Conservation (phyloP, 2,888 invertebrate genomes). For the Hemaris fuciformis region DNA sequence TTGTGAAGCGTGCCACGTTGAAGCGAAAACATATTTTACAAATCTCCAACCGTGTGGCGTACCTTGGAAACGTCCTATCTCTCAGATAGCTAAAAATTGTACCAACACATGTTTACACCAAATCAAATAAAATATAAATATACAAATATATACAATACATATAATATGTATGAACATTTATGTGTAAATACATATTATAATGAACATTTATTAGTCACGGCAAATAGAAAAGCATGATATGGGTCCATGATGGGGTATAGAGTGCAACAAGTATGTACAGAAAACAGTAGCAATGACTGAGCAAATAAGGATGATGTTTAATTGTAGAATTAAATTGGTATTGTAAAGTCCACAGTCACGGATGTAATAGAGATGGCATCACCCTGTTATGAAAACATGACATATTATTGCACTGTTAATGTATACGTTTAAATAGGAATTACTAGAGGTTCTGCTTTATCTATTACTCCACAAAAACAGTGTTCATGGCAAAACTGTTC, state of each 20-base stretch:
- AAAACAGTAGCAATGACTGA: not conserved
- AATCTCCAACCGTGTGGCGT: constrained; percentile 71
- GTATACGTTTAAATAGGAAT: not conserved
- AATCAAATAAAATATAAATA: constrained; percentile 17
- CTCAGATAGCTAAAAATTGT: constrained; percentile 89
- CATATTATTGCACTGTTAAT: not conserved
- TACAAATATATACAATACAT: constrained; percentile 9
- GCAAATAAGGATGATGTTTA: not conserved
- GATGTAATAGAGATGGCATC: constrained; percentile 12
- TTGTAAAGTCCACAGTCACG: constrained; percentile 7
- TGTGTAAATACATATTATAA: not conserved
- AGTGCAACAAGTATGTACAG: not conserved
- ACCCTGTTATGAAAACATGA: constrained; percentile 13
- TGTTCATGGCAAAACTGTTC: not conserved
- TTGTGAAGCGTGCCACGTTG: constrained; percentile 71
- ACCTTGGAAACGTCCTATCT: constrained; percentile 97
- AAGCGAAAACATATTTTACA: constrained; percentile 69
- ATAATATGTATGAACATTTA: not conserved
- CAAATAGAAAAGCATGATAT: constrained; percentile 3
- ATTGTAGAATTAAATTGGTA: constrained; percentile 6
- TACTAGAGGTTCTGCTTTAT: not conserved
- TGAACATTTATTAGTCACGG: not conserved
- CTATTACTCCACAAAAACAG: not conserved
- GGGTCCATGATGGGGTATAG: constrained; percentile 1
- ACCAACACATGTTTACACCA: constrained; percentile 32